Percentiles rank a stretch among this genome's conserved stretches.
Evolutionary conservation across 2,888 invertebrate genomes (phyloP).

Genomic region (Oeneis ivallda): DNA sequence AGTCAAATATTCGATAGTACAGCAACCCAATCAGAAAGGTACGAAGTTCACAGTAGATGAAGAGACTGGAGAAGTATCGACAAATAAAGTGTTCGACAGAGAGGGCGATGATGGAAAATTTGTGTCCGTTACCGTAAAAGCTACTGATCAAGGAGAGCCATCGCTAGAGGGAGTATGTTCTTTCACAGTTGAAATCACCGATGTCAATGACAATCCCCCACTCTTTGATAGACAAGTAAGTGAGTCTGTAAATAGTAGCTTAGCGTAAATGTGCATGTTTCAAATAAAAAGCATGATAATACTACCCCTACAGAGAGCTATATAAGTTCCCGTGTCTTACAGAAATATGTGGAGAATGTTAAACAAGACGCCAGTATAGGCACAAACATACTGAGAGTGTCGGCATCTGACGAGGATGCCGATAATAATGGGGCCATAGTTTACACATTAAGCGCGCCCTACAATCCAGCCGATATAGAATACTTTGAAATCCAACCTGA

Average conservation of each 20-base stretch:
- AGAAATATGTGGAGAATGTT: slow-evolving; percentile 98
- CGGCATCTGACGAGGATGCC: slow-evolving; percentile 98
- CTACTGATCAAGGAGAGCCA: slow-evolving; percentile 99
- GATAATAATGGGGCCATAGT: slow-evolving; percentile 98
- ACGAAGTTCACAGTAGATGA: slow-evolving; percentile 98
- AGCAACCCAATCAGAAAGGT: slow-evolving; percentile 96
- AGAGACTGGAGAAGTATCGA: slow-evolving; percentile 96
- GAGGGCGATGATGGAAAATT: slow-evolving; percentile 98
- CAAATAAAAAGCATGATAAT: slow-evolving; percentile 13
- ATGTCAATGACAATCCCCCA: slow-evolving; percentile 98
- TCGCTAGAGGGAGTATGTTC: slow-evolving; percentile 99
- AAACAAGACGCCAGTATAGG: slow-evolving; percentile 98
- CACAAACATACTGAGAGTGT: slow-evolving; percentile 95
- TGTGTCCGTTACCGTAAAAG: slow-evolving; percentile 97
- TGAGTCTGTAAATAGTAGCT: slow-evolving; percentile 44
- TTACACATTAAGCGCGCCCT: slow-evolving; percentile 94
- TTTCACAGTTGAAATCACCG: slow-evolving; percentile 98
- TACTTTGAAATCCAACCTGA: slow-evolving; percentile 98
- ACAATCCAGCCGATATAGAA: slow-evolving; percentile 93
- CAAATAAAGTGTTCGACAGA: slow-evolving; percentile 97
- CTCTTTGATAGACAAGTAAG: slow-evolving; percentile 96
- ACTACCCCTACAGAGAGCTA: slow-evolving; percentile 40
- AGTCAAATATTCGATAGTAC: slow-evolving; percentile 98
- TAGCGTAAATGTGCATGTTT: slow-evolving; percentile 26
- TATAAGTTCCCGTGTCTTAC: slow-evolving; percentile 64